Conservation (phyloP, 2,113 vertebrate genomes). For the Myotis davidii region DNA sequence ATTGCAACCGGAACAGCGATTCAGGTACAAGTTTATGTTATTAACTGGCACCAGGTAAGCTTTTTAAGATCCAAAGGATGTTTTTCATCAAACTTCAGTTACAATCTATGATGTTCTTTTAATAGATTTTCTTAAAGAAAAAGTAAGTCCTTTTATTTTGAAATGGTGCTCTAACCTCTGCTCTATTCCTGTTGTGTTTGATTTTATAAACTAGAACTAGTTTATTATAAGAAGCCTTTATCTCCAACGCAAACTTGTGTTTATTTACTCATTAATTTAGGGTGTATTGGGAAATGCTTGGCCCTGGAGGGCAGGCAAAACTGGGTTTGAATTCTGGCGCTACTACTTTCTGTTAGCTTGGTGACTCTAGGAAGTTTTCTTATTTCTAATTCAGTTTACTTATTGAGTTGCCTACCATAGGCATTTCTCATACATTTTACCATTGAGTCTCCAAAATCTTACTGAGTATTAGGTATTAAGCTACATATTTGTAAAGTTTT, state of each 20-base stretch:
- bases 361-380: not conserved
- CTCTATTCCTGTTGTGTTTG: not conserved
- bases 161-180: not conserved
- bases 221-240: not conserved
- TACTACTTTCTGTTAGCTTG: not conserved
- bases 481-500: constrained; percentile 22
- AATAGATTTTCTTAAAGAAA: not conserved
- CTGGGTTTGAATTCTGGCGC: not conserved
- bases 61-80: not conserved
- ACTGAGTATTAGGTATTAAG: constrained; percentile 3
- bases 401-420: not conserved
- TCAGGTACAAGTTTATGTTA: not conserved
- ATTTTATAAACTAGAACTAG: not conserved
- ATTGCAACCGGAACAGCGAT: not conserved
- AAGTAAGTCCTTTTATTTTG: not conserved
- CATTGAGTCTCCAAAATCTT: not conserved
- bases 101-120: not conserved
- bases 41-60: not conserved
- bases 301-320: not conserved
- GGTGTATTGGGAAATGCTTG: not conserved
- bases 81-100: not conserved
- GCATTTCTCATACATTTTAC: constrained; percentile 27
- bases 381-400: not conserved
- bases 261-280: not conserved
- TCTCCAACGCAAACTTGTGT: not conserved